Percentiles rank a stretch among this genome's conserved stretches.
Conservation (phyloP, 2,888 invertebrate species). For the Epinotia demarniana region DNA sequence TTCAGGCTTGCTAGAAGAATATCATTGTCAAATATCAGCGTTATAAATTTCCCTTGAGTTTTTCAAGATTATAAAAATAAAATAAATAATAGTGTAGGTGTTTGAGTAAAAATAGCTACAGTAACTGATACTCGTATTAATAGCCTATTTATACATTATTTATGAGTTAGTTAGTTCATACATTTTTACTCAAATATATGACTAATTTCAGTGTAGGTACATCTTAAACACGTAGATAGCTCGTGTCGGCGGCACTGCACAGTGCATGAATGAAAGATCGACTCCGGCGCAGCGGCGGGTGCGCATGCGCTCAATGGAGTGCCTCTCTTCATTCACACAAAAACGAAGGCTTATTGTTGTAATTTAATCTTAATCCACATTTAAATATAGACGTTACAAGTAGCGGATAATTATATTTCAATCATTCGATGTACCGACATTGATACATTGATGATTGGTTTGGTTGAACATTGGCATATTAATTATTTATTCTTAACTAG, state of each 20-base stretch:
- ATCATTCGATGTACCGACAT: slow-evolving; percentile 11
- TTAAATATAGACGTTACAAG: slow-evolving; percentile 36
- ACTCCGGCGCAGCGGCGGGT: neutral
- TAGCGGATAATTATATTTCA: slow-evolving; percentile 24
- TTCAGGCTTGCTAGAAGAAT: no score
- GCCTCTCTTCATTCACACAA: slow-evolving; percentile 43
- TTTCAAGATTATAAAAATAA: no score
- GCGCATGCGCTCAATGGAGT: slow-evolving; percentile 32
- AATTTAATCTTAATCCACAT: slow-evolving; percentile 39
- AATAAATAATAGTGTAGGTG: no score
- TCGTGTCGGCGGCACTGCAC: slow-evolving; percentile 34
- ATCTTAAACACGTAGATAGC: neutral
- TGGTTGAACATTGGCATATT: neutral
- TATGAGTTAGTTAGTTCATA: neutral
- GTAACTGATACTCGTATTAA: neutral
- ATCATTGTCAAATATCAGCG: no score
- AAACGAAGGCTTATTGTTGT: slow-evolving; percentile 28
- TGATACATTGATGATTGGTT: slow-evolving; percentile 12
- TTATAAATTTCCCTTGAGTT: no score
- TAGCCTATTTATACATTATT: neutral
- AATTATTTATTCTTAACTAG: neutral
- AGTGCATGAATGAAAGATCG: slow-evolving; percentile 23
- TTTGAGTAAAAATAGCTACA: neutral
- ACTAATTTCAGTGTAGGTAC: neutral
- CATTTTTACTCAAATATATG: neutral